Evolutionary conservation across 2,797 vertebrate species (phyloP).

Genomic region (Acipenser transmontanus): DNA sequence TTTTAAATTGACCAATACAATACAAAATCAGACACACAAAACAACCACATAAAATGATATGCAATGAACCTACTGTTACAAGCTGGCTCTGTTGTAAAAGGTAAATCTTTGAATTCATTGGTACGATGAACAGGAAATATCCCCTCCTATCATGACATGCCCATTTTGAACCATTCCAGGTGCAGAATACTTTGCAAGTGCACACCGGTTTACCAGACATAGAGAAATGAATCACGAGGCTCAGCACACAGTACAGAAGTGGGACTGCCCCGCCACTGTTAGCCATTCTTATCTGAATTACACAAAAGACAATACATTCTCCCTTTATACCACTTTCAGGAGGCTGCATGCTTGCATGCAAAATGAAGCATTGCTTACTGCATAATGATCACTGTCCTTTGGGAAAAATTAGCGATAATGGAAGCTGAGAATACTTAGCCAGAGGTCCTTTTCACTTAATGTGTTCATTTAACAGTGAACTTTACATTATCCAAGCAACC

Average conservation of each 20-base stretch:
- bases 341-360: neutral
- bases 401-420: neutral
- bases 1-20: too few species aligned
- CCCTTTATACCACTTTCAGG: neutral
- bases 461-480: too few species aligned
- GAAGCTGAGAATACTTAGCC: neutral
- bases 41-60: neutral
- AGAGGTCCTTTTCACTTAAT: too few species aligned
- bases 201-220: neutral
- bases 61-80: conserved; percentile 8
- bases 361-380: neutral
- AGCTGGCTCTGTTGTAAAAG: conserved; percentile 1
- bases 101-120: neutral
- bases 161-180: neutral
- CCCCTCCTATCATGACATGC: conserved; percentile 12
- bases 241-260: neutral
- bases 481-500: too few species aligned
- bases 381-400: neutral
- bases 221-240: neutral
- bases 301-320: neutral
- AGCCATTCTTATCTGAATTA: neutral
- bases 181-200: neutral
- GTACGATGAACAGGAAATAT: conserved; percentile 11
- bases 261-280: neutral
- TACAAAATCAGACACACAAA: neutral